Evolutionary conservation across 2,888 invertebrate species (phyloP).

Genomic region (Rhodophaea formosa): DNA sequence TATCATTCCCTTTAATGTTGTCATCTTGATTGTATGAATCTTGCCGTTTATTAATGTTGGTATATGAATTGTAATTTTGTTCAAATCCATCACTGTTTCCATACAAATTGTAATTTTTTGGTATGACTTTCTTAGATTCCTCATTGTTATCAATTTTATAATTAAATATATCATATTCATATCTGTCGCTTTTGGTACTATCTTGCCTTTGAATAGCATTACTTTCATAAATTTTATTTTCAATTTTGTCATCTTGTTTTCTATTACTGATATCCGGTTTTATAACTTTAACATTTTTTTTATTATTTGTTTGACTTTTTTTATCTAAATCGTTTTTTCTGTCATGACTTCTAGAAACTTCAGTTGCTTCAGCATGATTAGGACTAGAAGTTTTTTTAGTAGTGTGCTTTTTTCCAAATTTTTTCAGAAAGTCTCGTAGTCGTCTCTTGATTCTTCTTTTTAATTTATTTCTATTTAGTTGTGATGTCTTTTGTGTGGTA

Average conservation of each 20-base stretch:
- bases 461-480: constrained; percentile 1
- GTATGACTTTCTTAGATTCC: not conserved
- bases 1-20: constrained; percentile 29
- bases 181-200: too few species aligned
- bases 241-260: not conserved
- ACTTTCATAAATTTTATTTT: not conserved
- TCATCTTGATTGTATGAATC: not conserved
- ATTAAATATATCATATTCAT: too few species aligned
- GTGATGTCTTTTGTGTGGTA: not conserved
- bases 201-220: too few species aligned
- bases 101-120: not conserved
- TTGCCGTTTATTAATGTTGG: not conserved
- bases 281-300: not conserved
- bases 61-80: not conserved
- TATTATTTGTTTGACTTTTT: not conserved
- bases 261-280: not conserved
- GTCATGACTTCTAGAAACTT: constrained; percentile 14
- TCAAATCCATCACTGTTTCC: not conserved
- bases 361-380: constrained; percentile 26
- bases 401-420: constrained; percentile 38
- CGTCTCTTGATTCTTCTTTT: constrained; percentile 17
- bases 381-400: constrained; percentile 34
- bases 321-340: not conserved
- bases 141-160: not conserved
- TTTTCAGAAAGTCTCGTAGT: constrained; percentile 32